These are phyloP conservation scores for Megaceryle torquata DNA, from an alignment of 2,113 vertebrate species.

Conservation along the genomic window DNA sequence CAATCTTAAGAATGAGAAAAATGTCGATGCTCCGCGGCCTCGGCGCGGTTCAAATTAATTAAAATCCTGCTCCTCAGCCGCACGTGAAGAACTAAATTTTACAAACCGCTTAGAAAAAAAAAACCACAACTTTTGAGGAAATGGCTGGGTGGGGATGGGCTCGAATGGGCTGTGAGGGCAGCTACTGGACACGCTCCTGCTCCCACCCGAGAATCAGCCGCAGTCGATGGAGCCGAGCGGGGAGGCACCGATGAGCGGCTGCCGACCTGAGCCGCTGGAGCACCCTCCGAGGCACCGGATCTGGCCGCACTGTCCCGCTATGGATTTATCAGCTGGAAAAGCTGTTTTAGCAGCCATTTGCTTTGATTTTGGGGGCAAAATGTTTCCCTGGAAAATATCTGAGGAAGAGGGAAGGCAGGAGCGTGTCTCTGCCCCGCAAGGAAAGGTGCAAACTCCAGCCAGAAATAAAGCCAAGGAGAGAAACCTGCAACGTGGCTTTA, in stretches of 20 bases:
- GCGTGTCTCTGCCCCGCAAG: not conserved
- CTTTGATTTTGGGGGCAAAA: not conserved
- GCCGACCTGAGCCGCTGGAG: not conserved
- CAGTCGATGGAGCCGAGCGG: not conserved
- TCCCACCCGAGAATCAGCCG: not conserved
- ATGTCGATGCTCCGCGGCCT: not conserved
- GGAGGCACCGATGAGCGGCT: not conserved
- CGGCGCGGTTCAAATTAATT: not conserved
- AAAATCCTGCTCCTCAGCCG: not conserved
- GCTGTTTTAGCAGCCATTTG: not conserved
- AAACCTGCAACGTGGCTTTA: not conserved
- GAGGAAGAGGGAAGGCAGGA: not conserved
- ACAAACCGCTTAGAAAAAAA: not conserved
- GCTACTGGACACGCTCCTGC: not conserved
- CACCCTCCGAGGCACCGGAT: fast-evolving
- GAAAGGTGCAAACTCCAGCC: not conserved
- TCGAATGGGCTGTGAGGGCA: fast-evolving
- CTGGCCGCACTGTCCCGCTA: not conserved
- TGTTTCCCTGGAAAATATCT: not conserved
- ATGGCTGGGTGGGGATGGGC: not conserved
- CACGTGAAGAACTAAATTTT: not conserved
- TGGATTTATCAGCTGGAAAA: not conserved
- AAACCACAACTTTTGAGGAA: not conserved
- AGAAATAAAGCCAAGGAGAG: not conserved
- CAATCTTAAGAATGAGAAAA: slow-evolving; percentile 64